Percentiles rank a stretch among this genome's conserved stretches.
Evolutionary conservation across 2,113 vertebrate species (phyloP).

Genomic region (Vanacampus margaritifer): DNA sequence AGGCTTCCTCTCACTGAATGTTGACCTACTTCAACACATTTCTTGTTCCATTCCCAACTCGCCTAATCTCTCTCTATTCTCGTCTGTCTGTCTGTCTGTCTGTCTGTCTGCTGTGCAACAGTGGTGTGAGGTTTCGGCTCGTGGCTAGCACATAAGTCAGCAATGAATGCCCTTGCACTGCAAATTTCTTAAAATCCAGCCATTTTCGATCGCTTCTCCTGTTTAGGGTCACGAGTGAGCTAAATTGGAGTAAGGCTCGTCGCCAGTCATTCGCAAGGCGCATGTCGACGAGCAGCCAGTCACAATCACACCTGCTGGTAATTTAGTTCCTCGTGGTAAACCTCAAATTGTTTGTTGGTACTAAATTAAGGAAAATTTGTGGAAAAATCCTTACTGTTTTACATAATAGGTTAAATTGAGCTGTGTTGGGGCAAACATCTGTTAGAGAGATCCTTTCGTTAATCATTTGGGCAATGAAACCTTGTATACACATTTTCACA

Average conservation of each 20-base stretch:
- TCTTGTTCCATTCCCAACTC: constrained; percentile 8
- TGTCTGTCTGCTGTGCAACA: not conserved
- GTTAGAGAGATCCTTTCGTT: not conserved
- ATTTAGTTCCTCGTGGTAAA: too few species aligned
- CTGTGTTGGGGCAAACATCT: not conserved
- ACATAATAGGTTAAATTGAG: not conserved
- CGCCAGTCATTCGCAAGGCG: not conserved
- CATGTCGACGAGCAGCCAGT: too few species aligned
- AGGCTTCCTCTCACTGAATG: constrained; percentile 12
- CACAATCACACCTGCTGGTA: not conserved
- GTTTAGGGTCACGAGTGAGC: not conserved
- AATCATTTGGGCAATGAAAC: not conserved
- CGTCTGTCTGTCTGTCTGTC: constrained; percentile 1
- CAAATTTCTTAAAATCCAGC: not conserved
- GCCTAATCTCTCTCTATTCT: not conserved
- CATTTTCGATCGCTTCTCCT: not conserved
- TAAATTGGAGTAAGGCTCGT: not conserved
- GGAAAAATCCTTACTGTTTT: not conserved
- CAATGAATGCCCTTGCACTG: not conserved
- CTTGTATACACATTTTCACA: not conserved
- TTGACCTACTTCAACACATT: constrained; percentile 33
- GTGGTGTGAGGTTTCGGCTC: constrained; percentile 14
- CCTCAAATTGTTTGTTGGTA: not conserved
- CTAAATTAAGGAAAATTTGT: not conserved
- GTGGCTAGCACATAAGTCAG: constrained; percentile 19